A percentile compares a stretch with the other conserved stretches of the same genome.
These are phyloP conservation scores for Anguilla obscura DNA, from an alignment of 2,797 vertebrate species.

Conservation along the genomic window DNA sequence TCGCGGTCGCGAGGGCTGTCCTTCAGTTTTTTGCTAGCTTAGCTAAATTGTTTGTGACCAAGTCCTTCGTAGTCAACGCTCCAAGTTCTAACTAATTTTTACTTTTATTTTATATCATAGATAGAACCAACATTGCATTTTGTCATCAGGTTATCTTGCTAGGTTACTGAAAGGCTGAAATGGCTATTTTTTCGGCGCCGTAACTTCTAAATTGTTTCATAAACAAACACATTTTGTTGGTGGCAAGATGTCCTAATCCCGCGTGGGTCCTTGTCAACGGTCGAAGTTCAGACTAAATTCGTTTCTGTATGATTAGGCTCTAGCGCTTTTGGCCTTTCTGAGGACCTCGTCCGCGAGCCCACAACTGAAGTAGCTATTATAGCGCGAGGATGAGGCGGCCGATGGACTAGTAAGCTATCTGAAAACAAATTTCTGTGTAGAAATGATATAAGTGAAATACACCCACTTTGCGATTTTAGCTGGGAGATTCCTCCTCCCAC, in stretches of 20 bases:
- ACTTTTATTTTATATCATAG: background rate
- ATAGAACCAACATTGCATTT: background rate
- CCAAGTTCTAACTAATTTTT: background rate
- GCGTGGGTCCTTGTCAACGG: background rate
- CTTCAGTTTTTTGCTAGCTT: background rate
- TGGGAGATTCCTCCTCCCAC: background rate
- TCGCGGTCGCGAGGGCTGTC: background rate
- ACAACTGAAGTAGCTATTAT: background rate
- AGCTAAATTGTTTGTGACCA: background rate
- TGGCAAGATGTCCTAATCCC: background rate
- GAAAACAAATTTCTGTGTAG: background rate
- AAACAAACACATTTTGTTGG: background rate
- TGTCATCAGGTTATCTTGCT: background rate
- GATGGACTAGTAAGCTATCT: background rate
- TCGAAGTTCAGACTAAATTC: background rate
- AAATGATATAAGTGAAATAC: background rate
- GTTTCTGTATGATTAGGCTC: background rate
- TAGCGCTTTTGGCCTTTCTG: background rate
- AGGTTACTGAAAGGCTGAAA: background rate
- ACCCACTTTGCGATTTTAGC: background rate
- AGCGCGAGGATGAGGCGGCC: background rate
- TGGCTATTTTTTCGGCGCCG: background rate
- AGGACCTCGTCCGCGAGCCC: background rate
- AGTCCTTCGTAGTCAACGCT: background rate
- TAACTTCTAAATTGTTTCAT: background rate